A percentile compares a stretch with the other conserved stretches of the same genome.
phyloP scores from a whole-genome alignment of 2,888 invertebrate species.

The Norana najaformis region DNA sequence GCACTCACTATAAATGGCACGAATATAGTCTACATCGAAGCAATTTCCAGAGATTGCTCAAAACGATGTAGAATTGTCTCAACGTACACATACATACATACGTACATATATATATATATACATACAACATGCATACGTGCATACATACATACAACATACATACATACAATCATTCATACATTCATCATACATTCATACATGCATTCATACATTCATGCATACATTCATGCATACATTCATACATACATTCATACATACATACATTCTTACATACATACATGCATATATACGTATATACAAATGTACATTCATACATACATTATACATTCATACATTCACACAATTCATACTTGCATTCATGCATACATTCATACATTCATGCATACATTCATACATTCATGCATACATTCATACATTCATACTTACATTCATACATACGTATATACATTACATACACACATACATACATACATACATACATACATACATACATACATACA shows the following conservation, averaged over 20 bases:
- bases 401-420: neutral
- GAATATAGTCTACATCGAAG: neutral
- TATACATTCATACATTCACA: neutral
- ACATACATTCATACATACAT: neutral
- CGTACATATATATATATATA: no score
- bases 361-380: neutral
- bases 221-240: no score
- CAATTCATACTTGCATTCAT: no score
- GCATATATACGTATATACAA: neutral
- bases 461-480: neutral
- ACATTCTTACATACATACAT: no score
- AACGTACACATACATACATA: no score
- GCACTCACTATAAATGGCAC: neutral
- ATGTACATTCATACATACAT: neutral
- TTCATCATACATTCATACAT: no score
- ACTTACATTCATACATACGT: neutral
- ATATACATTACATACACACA: neutral
- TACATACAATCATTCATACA: neutral
- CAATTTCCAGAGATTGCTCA: neutral
- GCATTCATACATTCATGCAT: no score
- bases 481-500: neutral
- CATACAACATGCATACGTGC: neutral
- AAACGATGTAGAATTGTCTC: neutral
- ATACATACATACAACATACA: no score
- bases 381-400: neutral